Base-by-base conservation (phyloP, 2,888 invertebrate genomes). In the Frankliniella fusca region DNA sequence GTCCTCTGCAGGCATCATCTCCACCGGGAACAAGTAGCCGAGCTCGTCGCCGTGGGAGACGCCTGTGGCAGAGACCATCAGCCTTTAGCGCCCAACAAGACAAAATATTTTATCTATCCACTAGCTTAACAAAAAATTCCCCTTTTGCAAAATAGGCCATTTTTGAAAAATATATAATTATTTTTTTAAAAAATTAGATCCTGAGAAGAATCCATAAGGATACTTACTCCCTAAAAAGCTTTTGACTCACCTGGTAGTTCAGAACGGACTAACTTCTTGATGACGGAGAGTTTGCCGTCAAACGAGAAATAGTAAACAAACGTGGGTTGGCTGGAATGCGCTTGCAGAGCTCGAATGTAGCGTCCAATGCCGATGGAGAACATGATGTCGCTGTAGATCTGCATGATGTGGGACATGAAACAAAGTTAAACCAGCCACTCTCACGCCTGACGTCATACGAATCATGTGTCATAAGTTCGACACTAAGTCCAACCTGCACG, bases 21-120 rank as follows among this genome's bases (percentile, higher is more conserved):
- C 70, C 70, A 76, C 70, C 11, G 70, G 70, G 70, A 76, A 76
- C 70, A 76, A 10, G 70, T 76, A 76, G 1, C 70, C 70, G 23
- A 76, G 70, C 70, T 76, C 70, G 27, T 76, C 70, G 10, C 70
- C 70, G 70, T 76, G 70, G 23, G 70, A 76, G 70, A 76, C 70
- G 27, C 70, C 70, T 76, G 70, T 12, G 27, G 70, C 54, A 54
- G 38, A 38, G 38, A 5, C 2, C 3, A 38, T 38, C 38, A 38
- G 38, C 38, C 38, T 38, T 38, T 38, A 38, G 38, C 5, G 2
- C 38, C 38, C 38, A 5, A 38, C 38, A 5, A 5, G 2, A 38
- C 2, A 38, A 38, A 38, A 3, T 38, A 38, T 38, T 38, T 38
- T 2, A 5, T 38, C 38, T 38, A 38, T 38, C 38, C 38, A 38